Conservation (phyloP, 2,888 invertebrate genomes). For the Thymelicus lineola region DNA sequence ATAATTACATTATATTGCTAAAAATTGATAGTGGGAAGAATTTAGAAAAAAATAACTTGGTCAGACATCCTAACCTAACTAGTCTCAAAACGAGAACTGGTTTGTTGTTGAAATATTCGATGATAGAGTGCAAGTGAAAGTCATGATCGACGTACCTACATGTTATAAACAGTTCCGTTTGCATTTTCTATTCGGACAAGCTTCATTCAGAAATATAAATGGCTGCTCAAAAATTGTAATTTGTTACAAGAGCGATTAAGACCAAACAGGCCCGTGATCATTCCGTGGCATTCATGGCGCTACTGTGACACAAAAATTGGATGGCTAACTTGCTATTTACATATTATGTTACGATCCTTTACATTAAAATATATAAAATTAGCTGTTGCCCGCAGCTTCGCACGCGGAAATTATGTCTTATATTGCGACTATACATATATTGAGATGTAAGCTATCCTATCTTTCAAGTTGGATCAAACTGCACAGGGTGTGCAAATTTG, state of each 20-base stretch:
- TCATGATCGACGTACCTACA: slow-evolving; percentile 70
- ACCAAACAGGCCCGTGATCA: slow-evolving; percentile 6
- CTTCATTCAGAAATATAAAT: slow-evolving; percentile 4
- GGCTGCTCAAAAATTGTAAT: slow-evolving; percentile 4
- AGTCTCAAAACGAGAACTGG: slow-evolving; percentile 66
- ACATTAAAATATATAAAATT: no score
- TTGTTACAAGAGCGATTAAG: slow-evolving; percentile 24
- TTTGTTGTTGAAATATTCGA: slow-evolving; percentile 76
- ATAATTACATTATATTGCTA: slow-evolving; percentile 31
- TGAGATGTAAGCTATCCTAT: no score
- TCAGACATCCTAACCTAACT: slow-evolving; percentile 58
- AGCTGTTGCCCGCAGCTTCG: no score
- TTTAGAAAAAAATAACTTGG: slow-evolving; percentile 48
- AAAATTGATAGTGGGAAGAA: slow-evolving; percentile 51
- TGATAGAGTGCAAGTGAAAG: slow-evolving; percentile 83
- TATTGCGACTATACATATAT: no score
- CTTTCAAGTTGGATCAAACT: no score
- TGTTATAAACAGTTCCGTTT: slow-evolving; percentile 76
- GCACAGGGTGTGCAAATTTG: no score
- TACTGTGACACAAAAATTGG: slow-evolving; percentile 77
- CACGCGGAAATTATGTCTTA: no score
- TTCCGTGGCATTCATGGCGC: slow-evolving; percentile 44
- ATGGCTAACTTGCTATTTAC: slow-evolving; percentile 72
- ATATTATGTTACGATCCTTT: slow-evolving; percentile 17
- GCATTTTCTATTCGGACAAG: slow-evolving; percentile 53